These are phyloP conservation scores for Drosophila longiperda DNA, from an alignment of 2,888 invertebrate species.

Conservation along the genomic window DNA sequence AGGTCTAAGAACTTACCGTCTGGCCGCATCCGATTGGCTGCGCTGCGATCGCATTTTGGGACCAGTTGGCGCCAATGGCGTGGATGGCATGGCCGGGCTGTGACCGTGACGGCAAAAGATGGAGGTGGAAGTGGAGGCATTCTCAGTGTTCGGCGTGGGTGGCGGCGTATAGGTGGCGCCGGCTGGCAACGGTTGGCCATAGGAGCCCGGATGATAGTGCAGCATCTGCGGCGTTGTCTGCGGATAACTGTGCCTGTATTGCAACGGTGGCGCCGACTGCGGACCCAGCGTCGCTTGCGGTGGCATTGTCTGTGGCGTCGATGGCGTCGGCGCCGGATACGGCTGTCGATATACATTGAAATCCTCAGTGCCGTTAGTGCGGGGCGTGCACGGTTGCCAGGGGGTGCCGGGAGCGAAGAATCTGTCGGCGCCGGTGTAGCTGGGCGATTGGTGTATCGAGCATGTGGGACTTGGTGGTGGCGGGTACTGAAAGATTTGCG, in stretches of 20 bases:
- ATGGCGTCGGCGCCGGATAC: slow-evolving; percentile 73
- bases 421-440: slow-evolving; percentile 81
- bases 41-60: slow-evolving; percentile 79
- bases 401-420: slow-evolving; percentile 83
- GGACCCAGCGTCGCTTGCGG: slow-evolving; percentile 68
- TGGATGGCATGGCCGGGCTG: slow-evolving; percentile 61
- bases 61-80: slow-evolving; percentile 62
- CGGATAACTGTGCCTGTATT: slow-evolving; percentile 72
- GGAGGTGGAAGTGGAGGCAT: slow-evolving; percentile 61
- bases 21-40: slow-evolving; percentile 82
- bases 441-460: slow-evolving; percentile 78
- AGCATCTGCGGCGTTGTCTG: slow-evolving; percentile 71
- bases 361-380: slow-evolving; percentile 83
- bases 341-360: slow-evolving; percentile 81
- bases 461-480: slow-evolving; percentile 85
- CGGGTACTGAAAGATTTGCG: slow-evolving; percentile 84
- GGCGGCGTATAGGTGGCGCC: slow-evolving; percentile 79
- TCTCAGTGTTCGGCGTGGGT: slow-evolving; percentile 81
- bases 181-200: slow-evolving; percentile 47
- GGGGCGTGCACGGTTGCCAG: slow-evolving; percentile 78
- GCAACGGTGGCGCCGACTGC: slow-evolving; percentile 82
- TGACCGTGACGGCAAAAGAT: slow-evolving; percentile 47
- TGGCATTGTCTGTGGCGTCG: slow-evolving; percentile 73
- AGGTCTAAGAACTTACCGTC: slow-evolving; percentile 80
- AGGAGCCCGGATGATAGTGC: slow-evolving; percentile 67